These are phyloP conservation scores for Galemys pyrenaicus DNA, from an alignment of 2,113 vertebrate genomes.

Conservation along the genomic window DNA sequence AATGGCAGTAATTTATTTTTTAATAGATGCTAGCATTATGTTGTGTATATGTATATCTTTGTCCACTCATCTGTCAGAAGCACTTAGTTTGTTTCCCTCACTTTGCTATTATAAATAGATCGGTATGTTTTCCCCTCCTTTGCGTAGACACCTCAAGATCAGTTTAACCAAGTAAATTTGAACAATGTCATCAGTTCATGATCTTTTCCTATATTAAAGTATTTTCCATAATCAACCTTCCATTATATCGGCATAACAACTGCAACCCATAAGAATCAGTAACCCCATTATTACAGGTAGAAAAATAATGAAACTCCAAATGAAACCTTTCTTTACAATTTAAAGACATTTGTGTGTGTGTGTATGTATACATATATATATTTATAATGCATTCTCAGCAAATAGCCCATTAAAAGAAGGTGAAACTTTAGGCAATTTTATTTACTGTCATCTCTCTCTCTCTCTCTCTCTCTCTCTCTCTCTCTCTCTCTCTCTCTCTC, in stretches of 20 bases:
- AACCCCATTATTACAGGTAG: background rate
- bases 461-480: too few species aligned
- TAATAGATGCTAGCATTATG: too few species aligned
- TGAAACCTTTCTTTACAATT: background rate
- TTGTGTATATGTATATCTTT: too few species aligned
- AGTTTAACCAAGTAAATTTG: background rate
- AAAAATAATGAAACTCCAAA: background rate
- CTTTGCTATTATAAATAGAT: too few species aligned
- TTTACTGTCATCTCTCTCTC: background rate
- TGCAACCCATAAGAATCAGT: background rate
- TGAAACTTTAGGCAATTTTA: background rate
- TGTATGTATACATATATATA: too few species aligned
- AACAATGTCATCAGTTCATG: background rate
- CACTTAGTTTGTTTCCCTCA: too few species aligned
- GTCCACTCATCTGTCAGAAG: too few species aligned
- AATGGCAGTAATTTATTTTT: too few species aligned
- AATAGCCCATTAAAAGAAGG: background rate
- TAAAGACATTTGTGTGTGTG: background rate
- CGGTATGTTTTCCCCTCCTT: too few species aligned
- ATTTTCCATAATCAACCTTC: background rate
- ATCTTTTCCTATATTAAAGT: background rate
- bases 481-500: too few species aligned
- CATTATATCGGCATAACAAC: background rate
- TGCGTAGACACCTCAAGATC: background rate
- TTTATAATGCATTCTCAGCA: background rate